Evolutionary conservation across 2,797 vertebrate species (phyloP).

Genomic region (Psittacula derbiana): DNA sequence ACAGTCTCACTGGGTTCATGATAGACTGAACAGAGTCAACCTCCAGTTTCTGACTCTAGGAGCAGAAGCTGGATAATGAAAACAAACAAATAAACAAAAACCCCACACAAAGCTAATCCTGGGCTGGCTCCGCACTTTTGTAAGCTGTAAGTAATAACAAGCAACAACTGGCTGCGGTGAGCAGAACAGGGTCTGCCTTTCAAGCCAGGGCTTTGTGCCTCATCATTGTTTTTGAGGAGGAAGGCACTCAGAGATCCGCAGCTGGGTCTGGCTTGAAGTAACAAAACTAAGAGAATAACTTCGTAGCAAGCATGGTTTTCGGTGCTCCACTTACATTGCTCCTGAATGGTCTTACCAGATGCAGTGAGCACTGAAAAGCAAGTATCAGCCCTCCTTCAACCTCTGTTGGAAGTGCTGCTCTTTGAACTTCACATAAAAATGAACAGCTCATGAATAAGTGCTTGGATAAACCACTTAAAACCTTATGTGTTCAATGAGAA

Average conservation of each 20-base stretch:
- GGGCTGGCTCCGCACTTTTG: rapidly evolving
- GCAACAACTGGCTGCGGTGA: rapidly evolving
- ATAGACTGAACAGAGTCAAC: background rate
- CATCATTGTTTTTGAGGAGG: background rate
- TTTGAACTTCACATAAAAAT: background rate
- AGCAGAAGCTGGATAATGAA: background rate
- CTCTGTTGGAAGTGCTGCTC: background rate
- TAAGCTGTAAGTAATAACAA: background rate
- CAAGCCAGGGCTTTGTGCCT: background rate
- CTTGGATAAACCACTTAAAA: background rate
- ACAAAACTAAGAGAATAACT: background rate
- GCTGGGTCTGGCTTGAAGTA: background rate
- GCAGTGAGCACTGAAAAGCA: background rate
- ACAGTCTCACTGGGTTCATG: background rate
- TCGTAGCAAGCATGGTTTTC: background rate
- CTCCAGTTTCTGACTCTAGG: background rate
- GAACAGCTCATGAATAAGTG: background rate
- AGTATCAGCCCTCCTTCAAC: background rate
- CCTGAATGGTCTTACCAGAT: background rate
- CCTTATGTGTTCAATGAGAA: background rate
- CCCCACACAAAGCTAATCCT: background rate
- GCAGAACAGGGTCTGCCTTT: background rate
- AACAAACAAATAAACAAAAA: background rate
- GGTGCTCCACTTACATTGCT: background rate
- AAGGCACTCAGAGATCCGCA: background rate